phyloP scores from a whole-genome alignment of 2,797 vertebrate species.

The Arctocebus calabarensis region DNA sequence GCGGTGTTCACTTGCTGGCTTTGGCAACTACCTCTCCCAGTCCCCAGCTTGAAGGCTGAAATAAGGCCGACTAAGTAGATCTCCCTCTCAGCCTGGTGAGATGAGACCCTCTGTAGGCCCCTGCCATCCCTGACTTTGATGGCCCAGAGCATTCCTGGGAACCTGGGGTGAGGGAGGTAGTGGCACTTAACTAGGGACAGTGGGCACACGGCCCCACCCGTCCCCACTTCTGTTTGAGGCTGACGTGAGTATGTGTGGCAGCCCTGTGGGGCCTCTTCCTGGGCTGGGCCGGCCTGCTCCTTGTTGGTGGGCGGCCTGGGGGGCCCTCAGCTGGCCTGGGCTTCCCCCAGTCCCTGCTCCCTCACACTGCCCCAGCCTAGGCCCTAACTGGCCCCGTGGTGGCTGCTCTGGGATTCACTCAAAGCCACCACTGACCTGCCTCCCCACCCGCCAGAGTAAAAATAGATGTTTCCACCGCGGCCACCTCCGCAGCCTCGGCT shows the following conservation, averaged over 20 bases:
- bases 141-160: background rate
- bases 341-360: background rate
- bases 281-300: background rate
- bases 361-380: background rate
- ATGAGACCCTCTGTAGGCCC: background rate
- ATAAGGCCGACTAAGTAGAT: background rate
- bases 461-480: conserved; percentile 81
- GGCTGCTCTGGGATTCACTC: conserved; percentile 50
- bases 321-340: background rate
- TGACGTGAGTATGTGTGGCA: background rate
- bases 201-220: background rate
- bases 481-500: conserved; percentile 82
- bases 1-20: background rate
- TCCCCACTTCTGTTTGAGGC: background rate
- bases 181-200: background rate
- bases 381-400: conserved; percentile 46
- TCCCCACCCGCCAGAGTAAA: conserved; percentile 70
- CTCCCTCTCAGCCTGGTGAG: too few species aligned
- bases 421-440: conserved; percentile 70
- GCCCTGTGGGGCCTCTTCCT: background rate
- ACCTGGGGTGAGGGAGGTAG: background rate
- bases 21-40: background rate
- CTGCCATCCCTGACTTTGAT: background rate
- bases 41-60: background rate
- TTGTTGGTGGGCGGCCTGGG: background rate